Base-by-base conservation (phyloP, 1,140 invertebrate species). In the Ceratitis capitata region DNA sequence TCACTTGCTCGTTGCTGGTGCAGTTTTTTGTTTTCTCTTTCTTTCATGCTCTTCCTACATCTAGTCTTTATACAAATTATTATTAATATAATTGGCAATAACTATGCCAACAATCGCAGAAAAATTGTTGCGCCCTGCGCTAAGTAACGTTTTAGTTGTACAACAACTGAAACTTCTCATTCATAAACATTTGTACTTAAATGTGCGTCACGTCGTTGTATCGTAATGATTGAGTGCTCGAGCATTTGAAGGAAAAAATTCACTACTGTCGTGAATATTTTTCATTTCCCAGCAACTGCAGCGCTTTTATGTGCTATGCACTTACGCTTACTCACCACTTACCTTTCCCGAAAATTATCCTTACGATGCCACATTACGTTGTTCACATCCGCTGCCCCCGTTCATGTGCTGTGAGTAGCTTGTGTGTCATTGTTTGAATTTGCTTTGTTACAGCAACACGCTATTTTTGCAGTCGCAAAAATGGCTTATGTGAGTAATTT, bases 271-370 rank as follows among this genome's bases (percentile, higher is more conserved):
- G 56, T 29, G 26, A 14, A 23, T 32, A 74, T 74, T 74, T n/a
- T 45, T 78, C 16, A 78, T 78, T 78, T 78, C 69, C 19, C 69
- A 78, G 69, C 69, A 78, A 39, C 69, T 78, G 69, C 19, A 45
- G 69, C 39, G 6, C 2, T 26, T 23, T 23, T 12, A 78, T 23
- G 35, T 45, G 69, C 19, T 14, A 39, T 45, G 39, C 69, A 2
- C 1, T 10, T 64, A 32, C 61, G 35, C 3, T 61, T n/a, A n/a
- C 23, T 4, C 53, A 58, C n/a, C 23, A n/a, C n/a, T 26, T n/a
- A 19, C 56, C 3, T 19, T 10, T 6, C 23, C 19, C 51, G 4
- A 53, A 16, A 53, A 12, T 61, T 61, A 29, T 12, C 58, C 32
- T 64, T 35, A 64, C 32, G 58, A 23, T 64, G 19, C 64, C 16